Evolutionary conservation across 1,140 invertebrate genomes (phyloP), one percentile per base, ranked within the genome.

Genomic region (Dicyema japonicum): DNA sequence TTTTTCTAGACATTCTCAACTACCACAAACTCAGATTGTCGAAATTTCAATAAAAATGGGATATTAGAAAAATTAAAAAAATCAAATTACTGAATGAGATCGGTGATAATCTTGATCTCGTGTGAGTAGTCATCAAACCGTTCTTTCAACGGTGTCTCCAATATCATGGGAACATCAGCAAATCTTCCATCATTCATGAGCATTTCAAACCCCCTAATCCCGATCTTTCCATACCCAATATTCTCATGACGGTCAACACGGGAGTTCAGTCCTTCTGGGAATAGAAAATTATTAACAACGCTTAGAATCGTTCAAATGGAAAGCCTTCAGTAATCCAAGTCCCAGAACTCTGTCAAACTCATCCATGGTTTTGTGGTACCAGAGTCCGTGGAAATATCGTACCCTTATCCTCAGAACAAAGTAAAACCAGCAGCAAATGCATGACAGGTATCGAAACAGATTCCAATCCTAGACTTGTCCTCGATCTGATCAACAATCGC

Each of bases 401-500:
- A 5, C n/a, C n/a, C n/a, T n/a, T n/a, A n/a, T n/a, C n/a, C 29
- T 2, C 16, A 31, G 9, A 31, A 7, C 19, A 8, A 31, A 9
- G 12, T 16, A 31, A 13, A 18, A 57, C 56, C 56, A 29, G 57
- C 58, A 34, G 57, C 57, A 41, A 56, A 57, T 13, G 56, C 53
- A 40, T 60, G 58, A 37, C 58, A 60, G 0, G 58, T 60, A 34
- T 60, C 58, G 11, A 60, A 29, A 35, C 58, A 60, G 12, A 60
- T 47, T 9, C 58, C 58, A 25, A 60, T 37, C 21, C 58, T 34
- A 3, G 42, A 36, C 29, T 53, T 53, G 33, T 59, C 50, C 18
- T 52, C 38, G 8, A 60, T 48, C 30, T 30, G 29, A 19, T 54
- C 43, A 19, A 60, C 58, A 27, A 60, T 58, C 8, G 31, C 35